Evolutionary conservation across 2,888 invertebrate species (phyloP), one percentile per base, ranked within the genome.

Genomic region (Liodrosophila aerea): DNA sequence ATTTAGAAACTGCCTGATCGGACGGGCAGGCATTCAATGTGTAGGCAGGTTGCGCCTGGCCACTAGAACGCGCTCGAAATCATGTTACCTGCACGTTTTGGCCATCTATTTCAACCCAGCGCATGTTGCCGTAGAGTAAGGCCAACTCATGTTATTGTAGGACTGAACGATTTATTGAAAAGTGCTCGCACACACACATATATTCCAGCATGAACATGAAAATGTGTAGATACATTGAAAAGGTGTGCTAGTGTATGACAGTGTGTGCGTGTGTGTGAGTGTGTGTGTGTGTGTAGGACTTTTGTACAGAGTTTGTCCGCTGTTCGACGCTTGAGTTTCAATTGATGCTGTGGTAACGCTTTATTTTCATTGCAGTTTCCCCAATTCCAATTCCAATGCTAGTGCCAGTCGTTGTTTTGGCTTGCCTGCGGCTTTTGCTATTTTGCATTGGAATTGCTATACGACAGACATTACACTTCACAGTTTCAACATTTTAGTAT

Each of bases 291-390:
- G 31, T 22, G n/a, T n/a, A 36, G 37, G 56, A 40, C 64, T 49
- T 59, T 66, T 66, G 77, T 61, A 62, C 77, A 77, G 52, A 43
- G 40, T 41, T 58, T 63, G 63, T 54, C 60, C 37, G 40, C 40
- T 72, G 54, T 39, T 69, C 66, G 52, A 65, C 77, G 81, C 67
- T 76, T 81, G 74, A 84, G 77, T 77, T 84, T 81, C 84, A 81
- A 84, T 81, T 77, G 77, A 84, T 77, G 84, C 84, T 77, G 57
- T 76, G 84, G 84, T 63, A 74, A 81, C 76, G 81, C 76, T 76
- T 83, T 83, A 76, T 76, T 76, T 76, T 76, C 76, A 83, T 76
- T 83, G 81, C 73, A 58, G 57, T 50, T 30, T 2, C n/a, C 33
- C 5, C 7, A 33, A 43, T 15, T 43, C 47, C 29, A 29, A 9